Conservation (phyloP, 2,888 invertebrate genomes). For the Hyles lineata region DNA sequence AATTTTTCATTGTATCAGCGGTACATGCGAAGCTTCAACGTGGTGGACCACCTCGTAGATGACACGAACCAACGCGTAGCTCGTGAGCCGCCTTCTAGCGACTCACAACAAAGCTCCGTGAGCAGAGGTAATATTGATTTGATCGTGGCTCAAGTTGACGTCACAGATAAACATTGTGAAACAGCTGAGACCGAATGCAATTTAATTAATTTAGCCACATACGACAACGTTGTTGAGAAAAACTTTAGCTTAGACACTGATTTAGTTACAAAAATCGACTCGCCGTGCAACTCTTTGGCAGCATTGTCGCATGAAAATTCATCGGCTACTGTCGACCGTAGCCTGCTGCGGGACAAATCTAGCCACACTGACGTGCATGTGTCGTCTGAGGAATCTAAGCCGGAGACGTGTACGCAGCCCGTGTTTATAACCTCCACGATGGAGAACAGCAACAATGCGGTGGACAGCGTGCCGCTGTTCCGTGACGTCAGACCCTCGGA, state of each 20-base stretch:
- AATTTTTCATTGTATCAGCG: conserved; percentile 79
- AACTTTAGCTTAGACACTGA: conserved; percentile 59
- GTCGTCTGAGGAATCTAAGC: conserved; percentile 73
- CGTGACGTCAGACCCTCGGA: conserved; percentile 66
- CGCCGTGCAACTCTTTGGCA: conserved; percentile 61
- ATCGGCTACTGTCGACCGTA: conserved; percentile 64
- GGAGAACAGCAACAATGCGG: conserved; percentile 83
- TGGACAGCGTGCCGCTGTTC: conserved; percentile 76
- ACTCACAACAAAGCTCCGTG: conserved; percentile 60
- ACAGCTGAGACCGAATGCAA: conserved; percentile 55
- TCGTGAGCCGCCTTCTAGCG: conserved; percentile 53
- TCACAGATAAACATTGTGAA: conserved; percentile 61
- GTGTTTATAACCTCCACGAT: conserved; percentile 79
- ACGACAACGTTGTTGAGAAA: conserved; percentile 57
- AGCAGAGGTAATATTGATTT: conserved; percentile 72
- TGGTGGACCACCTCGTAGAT: conserved; percentile 63
- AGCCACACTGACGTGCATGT: conserved; percentile 62
- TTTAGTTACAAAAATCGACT: conserved; percentile 61
- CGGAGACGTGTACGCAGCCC: conserved; percentile 63
- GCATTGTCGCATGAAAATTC: conserved; percentile 64
- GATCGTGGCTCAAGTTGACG: conserved; percentile 58
- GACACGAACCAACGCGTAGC: conserved; percentile 50
- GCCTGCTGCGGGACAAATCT: conserved; percentile 69
- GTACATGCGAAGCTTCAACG: conserved; percentile 78
- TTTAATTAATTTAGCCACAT: conserved; percentile 51